phyloP scores from a whole-genome alignment of 2,113 vertebrate genomes.

The Oreotragus oreotragus region DNA sequence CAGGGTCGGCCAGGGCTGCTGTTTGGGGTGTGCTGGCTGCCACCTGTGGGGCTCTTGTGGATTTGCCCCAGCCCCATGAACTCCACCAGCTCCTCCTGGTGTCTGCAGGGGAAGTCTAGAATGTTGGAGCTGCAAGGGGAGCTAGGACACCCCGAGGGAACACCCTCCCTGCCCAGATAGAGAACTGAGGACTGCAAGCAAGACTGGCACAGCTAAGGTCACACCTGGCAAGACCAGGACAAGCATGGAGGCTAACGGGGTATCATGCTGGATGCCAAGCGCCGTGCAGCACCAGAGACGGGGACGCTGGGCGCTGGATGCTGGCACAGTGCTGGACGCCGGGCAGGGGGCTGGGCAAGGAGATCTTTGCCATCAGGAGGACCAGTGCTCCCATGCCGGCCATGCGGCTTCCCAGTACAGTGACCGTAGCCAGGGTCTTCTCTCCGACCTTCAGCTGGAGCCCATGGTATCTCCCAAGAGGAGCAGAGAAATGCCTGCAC shows the following conservation, averaged over 20 bases:
- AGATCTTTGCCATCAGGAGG: neutral
- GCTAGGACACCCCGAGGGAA: neutral
- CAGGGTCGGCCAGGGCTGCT: neutral
- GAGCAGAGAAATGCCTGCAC: neutral
- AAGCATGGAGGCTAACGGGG: neutral
- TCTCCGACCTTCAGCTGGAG: neutral
- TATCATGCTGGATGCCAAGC: accelerated
- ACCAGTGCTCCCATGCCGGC: accelerated
- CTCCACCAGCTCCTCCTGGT: neutral
- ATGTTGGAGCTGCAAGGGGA: neutral
- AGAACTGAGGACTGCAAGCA: neutral
- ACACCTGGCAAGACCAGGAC: neutral
- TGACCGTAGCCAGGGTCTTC: neutral
- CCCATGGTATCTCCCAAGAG: neutral
- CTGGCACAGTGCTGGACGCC: neutral
- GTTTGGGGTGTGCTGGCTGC: neutral
- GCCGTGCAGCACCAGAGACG: accelerated
- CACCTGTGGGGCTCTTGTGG: neutral
- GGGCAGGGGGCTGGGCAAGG: accelerated
- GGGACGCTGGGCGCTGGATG: accelerated
- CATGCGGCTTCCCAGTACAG: accelerated
- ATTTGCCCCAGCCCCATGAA: neutral
- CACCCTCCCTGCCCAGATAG: neutral
- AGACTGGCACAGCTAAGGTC: neutral
- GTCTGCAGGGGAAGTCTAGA: neutral